Base-by-base conservation (phyloP, 2,888 invertebrate genomes). In the Steromphala cineraria region DNA sequence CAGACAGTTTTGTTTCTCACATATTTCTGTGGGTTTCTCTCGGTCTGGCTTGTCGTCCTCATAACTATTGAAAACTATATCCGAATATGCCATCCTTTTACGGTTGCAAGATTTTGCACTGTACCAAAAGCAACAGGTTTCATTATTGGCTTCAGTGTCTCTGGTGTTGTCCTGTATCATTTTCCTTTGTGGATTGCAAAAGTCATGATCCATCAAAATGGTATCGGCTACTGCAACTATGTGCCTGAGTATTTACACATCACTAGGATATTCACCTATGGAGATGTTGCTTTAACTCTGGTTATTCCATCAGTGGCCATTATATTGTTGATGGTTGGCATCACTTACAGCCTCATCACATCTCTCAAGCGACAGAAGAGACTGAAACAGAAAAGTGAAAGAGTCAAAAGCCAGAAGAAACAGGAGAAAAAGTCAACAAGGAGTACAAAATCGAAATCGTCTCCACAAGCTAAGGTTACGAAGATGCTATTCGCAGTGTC, bases 1-100 rank as follows among this genome's bases (percentile, higher is more conserved):
- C 96, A 97, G 90, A 93, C 95, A 53, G 95, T 96, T 86, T 95
- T 96, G 10, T 97, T 96, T 92, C 89, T 95, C 19, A 95, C 96
- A n/a, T 90, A 89, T 81, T 85, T 91, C 31, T 90, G 89, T 81
- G 89, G 88, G 21, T 90, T 89, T 80, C 76, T 88, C 8, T 89
- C 87, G 0, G 87, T 89, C 0, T 89, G 87, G 89, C 71, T 88
- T 67, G 86, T 86, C n/a, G 87, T 89, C 0, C 82, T 86, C 62
- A 84, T 89, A 0, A 88, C 89, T 0, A 75, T 84, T 53, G 89
- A 86, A 79, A 89, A 88, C 67, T 88, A 85, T 78, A 78, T 88
- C 24, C 75, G 88, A 10, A 87, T 89, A n/a, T 85, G 84, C 40
- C 85, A 79, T 46, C 89, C 87, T 7, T 86, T 85, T 53, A 76